Evolutionary conservation across 2,888 invertebrate species (phyloP).

Genomic region (Melanophora roralis): DNA sequence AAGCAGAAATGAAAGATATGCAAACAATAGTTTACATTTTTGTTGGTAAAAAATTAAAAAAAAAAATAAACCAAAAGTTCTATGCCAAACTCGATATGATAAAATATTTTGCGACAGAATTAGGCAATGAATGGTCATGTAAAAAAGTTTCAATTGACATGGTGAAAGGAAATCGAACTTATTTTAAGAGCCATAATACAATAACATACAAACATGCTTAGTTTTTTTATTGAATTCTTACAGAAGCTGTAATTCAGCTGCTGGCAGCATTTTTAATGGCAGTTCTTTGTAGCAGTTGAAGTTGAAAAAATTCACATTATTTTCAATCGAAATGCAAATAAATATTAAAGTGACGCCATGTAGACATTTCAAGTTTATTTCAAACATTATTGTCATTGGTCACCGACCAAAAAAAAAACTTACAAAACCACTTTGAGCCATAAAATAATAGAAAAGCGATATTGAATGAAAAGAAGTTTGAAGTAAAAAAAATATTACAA

Average conservation of each 20-base stretch:
- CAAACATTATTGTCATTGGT: conserved; percentile 15
- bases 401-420: conserved; percentile 10
- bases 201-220: background rate
- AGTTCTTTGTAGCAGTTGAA: background rate
- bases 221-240: background rate
- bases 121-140: background rate
- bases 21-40: conserved; percentile 26
- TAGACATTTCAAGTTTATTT: conserved; percentile 31
- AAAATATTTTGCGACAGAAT: background rate
- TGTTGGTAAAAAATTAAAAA: background rate
- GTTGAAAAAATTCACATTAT: conserved; percentile 11
- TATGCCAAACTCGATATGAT: background rate
- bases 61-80: conserved; percentile 14
- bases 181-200: background rate
- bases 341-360: conserved; percentile 54
- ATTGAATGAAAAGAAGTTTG: background rate
- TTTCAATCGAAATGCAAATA: conserved; percentile 54
- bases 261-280: background rate
- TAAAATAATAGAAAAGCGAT: conserved; percentile 3
- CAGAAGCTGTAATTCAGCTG: background rate
- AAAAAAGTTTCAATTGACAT: too few relatives aligned
- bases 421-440: background rate
- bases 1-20: background rate
- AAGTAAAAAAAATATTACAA: conserved; percentile 2
- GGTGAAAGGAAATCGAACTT: background rate